A percentile compares a stretch with the other conserved stretches of the same genome.
These are phyloP conservation scores for Synergus itoensis DNA, from an alignment of 2,888 invertebrate species.

Conservation along the genomic window DNA sequence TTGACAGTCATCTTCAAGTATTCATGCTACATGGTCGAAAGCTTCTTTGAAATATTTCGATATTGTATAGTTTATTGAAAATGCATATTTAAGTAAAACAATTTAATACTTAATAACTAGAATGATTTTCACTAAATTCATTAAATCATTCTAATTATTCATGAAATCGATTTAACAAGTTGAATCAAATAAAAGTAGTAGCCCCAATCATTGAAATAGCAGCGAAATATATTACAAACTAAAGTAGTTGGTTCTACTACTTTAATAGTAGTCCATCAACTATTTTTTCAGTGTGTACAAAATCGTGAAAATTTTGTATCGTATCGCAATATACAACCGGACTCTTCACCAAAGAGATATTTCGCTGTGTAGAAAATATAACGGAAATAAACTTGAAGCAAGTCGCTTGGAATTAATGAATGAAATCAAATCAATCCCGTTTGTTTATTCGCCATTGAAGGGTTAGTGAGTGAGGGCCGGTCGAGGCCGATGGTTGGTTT, in stretches of 20 bases:
- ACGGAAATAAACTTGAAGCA: slow-evolving; percentile 62
- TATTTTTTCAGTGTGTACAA: no score
- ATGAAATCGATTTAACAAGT: no score
- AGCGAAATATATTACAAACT: no score
- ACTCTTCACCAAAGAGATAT: background rate
- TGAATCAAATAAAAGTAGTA: no score
- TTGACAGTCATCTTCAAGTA: slow-evolving; percentile 17
- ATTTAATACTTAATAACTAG: background rate
- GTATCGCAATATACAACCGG: background rate
- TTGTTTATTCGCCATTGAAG: slow-evolving; percentile 66
- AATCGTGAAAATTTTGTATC: background rate
- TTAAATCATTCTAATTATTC: no score
- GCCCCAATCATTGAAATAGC: no score
- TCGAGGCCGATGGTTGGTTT: slow-evolving; percentile 31
- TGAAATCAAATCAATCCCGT: slow-evolving; percentile 71
- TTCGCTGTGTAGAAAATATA: slow-evolving; percentile 35
- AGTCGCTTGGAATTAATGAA: slow-evolving; percentile 71
- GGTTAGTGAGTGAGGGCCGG: slow-evolving; percentile 47
- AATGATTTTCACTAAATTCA: no score
- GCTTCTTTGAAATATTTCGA: background rate
- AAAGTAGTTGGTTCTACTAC: no score
- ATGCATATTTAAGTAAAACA: background rate
- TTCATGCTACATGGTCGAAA: slow-evolving; percentile 12
- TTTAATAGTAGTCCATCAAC: no score
- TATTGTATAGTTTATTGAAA: background rate